Conservation (phyloP, 1,140 invertebrate genomes). For the Temnothorax longispinosus region DNA sequence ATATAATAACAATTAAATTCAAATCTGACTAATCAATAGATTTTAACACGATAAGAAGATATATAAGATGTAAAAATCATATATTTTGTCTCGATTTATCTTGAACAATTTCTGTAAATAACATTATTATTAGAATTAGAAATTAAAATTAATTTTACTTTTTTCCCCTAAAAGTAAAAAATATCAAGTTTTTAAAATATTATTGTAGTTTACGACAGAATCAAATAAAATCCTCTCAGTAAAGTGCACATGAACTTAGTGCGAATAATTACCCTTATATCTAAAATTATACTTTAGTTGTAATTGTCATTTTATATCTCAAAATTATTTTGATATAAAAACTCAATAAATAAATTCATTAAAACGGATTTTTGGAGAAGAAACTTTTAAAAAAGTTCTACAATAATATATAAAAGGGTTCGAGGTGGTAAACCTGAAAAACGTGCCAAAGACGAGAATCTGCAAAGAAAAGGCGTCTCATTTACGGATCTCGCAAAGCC, state of each 20-base stretch:
- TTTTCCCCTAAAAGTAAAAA: background rate
- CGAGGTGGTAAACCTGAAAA: slow-evolving; percentile 1
- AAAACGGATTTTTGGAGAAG: background rate
- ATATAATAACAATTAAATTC: background rate
- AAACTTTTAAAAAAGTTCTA: background rate
- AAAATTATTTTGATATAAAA: background rate
- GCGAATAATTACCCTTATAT: background rate
- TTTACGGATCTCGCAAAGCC: slow-evolving; percentile 59
- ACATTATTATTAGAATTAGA: background rate
- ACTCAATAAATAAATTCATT: background rate
- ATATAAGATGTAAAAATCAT: background rate
- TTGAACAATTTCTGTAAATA: background rate
- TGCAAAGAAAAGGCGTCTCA: slow-evolving; percentile 18
- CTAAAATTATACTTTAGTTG: background rate
- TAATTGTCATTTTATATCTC: background rate
- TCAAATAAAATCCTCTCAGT: background rate
- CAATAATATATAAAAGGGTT: background rate
- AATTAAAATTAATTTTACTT: background rate
- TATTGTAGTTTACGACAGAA: background rate
- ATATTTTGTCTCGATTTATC: background rate
- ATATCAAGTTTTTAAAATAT: background rate
- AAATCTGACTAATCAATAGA: background rate
- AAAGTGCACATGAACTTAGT: background rate
- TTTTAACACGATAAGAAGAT: background rate
- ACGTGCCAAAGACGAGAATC: slow-evolving; percentile 14